phyloP scores from a whole-genome alignment of 2,888 invertebrate species.

The Polyploca ridens region DNA sequence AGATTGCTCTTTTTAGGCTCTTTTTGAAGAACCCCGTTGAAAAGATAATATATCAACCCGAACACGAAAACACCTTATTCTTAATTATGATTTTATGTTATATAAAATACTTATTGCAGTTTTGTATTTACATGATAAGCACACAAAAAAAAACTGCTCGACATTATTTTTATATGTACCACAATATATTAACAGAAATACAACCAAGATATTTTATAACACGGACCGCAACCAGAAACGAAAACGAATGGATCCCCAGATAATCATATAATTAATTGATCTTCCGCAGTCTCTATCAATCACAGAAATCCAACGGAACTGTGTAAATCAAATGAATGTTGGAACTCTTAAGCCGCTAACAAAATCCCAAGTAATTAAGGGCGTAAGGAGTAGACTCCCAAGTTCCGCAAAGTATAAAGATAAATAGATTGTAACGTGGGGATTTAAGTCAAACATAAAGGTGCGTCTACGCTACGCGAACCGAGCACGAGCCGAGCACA shows the following conservation, averaged over 20 bases:
- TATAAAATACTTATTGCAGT: too few species aligned
- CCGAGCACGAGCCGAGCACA: too few species aligned
- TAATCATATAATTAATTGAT: neutral
- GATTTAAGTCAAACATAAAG: neutral
- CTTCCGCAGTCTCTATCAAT: neutral
- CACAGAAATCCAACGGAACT: slow-evolving; percentile 4
- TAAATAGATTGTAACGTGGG: slow-evolving; percentile 6
- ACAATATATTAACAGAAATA: neutral
- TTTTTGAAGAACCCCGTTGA: too few species aligned
- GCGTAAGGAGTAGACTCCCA: neutral
- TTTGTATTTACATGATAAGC: too few species aligned
- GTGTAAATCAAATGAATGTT: neutral
- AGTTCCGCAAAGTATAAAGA: slow-evolving; percentile 13
- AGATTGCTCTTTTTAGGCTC: too few species aligned
- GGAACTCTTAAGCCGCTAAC: slow-evolving; percentile 10
- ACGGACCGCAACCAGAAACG: neutral
- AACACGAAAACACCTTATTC: too few species aligned
- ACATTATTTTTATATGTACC: too few species aligned
- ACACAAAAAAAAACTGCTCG: too few species aligned
- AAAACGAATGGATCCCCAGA: neutral
- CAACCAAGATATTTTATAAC: neutral
- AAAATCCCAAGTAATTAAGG: slow-evolving; percentile 11
- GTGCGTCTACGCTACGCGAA: too few species aligned
- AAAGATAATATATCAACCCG: too few species aligned
- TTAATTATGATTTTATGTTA: too few species aligned